Conservation (phyloP, 2,113 vertebrate species). For the Crotalus tigris region DNA sequence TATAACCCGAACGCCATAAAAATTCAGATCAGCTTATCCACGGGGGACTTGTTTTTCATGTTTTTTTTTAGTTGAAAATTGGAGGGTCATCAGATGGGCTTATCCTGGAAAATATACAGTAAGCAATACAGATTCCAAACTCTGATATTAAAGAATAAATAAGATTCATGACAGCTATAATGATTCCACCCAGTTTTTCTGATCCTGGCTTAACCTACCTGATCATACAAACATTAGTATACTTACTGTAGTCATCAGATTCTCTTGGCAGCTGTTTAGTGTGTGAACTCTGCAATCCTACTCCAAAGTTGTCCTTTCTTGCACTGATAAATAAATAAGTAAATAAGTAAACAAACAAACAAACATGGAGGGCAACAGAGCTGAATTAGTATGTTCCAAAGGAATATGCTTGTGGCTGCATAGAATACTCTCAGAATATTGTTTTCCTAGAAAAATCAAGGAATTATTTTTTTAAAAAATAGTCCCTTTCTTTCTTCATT, state of each 20-base stretch:
- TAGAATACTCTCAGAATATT: not conserved
- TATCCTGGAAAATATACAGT: not conserved
- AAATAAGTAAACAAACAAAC: no score
- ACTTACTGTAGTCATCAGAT: not conserved
- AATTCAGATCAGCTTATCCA: not conserved
- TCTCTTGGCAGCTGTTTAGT: not conserved
- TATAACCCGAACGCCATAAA: not conserved
- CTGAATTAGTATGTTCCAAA: not conserved
- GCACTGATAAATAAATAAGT: not conserved
- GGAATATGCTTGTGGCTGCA: not conserved
- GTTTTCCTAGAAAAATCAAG: not conserved
- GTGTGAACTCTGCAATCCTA: not conserved
- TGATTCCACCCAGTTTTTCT: not conserved
- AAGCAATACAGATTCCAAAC: not conserved
- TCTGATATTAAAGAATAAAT: not conserved
- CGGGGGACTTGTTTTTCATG: not conserved
- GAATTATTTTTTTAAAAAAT: not conserved
- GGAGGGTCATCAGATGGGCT: not conserved
- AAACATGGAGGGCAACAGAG: not conserved
- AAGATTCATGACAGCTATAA: not conserved
- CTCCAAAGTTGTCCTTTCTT: not conserved
- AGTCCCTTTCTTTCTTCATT: not conserved
- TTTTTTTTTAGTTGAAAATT: not conserved
- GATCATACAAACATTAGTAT: not conserved
- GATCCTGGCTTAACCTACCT: not conserved